Evolutionary conservation across 2,797 vertebrate species (phyloP), one percentile per base, ranked within the genome.

Genomic region (Acrossocheilus fasciatus): DNA sequence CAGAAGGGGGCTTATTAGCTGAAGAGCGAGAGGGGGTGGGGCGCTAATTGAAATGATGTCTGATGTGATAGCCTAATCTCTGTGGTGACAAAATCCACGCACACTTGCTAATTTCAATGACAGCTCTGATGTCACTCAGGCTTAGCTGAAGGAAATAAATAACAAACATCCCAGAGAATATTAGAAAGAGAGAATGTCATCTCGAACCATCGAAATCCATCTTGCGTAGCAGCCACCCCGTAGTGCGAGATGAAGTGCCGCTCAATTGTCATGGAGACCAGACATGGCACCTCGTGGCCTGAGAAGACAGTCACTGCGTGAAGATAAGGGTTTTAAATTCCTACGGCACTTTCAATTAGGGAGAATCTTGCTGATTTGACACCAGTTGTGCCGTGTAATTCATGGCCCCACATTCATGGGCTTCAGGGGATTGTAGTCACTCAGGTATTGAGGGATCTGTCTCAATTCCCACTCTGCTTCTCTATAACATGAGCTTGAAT

Each of bases 11-110:
- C 77, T 90, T 84, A 90, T 88, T 90, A 89, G 85, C 77, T 90
- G 85, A 86, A 83, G 79, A 79, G 84, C 64, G 68, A 84, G 75
- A 62, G 57, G 77, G 66, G 82, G 85, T 83, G 82, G 84, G 82
- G 81, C 68, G 64, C 82, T 91, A 90, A 91, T 91, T 90, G 87
- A 91, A 90, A 90, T 85, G 86, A 85, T 87, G 90, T 81, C 82
- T 88, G 86, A 90, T 78, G 82, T 87, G 89, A 90, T 86, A 69
- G 88, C 75, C 78, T 88, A 87, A 90, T 92, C 84, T 88, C 41
- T 84, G 59, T 57, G 72, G 85, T 88, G 89, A 89, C 87, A 86
- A 83, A 82, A 88, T 85, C 86, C 83, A 83, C 81, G 70, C 73
- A 78, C 80, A 86, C 87, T 84, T 72, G 70, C 74, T 75, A 30